Base-by-base conservation (phyloP, 2,888 invertebrate species). In the Julus scandinavius region DNA sequence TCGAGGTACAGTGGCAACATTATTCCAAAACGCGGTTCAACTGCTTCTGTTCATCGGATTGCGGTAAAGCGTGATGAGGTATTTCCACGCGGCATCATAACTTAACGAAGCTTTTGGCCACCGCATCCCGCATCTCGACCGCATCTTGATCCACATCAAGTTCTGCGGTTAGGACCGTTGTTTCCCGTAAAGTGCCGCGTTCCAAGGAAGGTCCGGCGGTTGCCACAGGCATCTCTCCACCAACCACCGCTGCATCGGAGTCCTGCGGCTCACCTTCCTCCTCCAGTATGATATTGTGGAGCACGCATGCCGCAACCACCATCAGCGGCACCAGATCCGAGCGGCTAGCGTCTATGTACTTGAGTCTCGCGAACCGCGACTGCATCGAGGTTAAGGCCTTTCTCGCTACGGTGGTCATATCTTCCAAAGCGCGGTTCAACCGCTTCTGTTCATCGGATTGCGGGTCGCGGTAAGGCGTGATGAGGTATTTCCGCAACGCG, bases 211-310 rank as follows among this genome's bases (percentile, higher is more conserved):
- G 29, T 13, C 50, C 15, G 54, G 17, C 15, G 13, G 54, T 54
- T 17, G 9, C 15, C 15, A 4, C 3, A 15, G 15, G 1, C 54
- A 13, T 11, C 54, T 54, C 17, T 54, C 4, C 15, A 13, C 15
- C 54, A 13, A 11, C 83, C 83, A n/a, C 20, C 17, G 29, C 83
- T 4, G 20, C 83, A 83, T 13, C 40, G n/a, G 29, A 1, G 13
- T 3, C 13, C n/a, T n/a, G 17, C 11, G 38, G 38, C n/a, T 83
- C 83, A 3, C 83, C 83, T 83, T 83, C 83, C n/a, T 83, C 83
- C 83, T 83, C 83, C 40, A 83, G n/a, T n/a, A 83, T 83, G 40
- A 83, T 83, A 20, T 88, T 88, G 54, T 88, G 88, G 17, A 88
- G 45, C 17, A 88, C 88, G 11, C 88, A 88, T 38, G 58, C 40